Conservation (phyloP, 2,113 vertebrate genomes). For the Cygnus atratus region DNA sequence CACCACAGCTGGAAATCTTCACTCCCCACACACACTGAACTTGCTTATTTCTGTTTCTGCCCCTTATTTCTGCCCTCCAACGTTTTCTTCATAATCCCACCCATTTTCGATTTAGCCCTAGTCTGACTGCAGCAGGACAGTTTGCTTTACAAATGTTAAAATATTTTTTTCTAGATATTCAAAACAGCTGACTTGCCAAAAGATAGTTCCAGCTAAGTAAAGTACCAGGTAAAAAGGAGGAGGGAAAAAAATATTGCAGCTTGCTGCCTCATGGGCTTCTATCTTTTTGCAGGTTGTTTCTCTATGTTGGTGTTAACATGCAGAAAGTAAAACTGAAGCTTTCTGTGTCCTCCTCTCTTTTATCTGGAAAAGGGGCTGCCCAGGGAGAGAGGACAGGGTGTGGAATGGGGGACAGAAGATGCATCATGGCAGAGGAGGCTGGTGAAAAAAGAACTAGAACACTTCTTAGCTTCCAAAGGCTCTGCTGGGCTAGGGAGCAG, state of each 20-base stretch:
- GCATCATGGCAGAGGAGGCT: neutral
- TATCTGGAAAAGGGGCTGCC: neutral
- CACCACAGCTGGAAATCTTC: neutral
- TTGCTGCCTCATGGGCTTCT: neutral
- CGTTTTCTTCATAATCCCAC: neutral
- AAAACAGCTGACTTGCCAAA: neutral
- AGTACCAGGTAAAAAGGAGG: neutral
- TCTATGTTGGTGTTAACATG: neutral
- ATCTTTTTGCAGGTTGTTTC: neutral
- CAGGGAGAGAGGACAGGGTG: neutral
- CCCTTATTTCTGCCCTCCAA: neutral
- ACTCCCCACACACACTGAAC: neutral
- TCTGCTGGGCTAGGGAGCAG: neutral
- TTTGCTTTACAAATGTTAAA: neutral
- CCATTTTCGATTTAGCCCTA: neutral
- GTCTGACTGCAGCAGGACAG: neutral
- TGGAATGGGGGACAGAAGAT: neutral
- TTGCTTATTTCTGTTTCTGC: neutral
- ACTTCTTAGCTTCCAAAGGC: neutral
- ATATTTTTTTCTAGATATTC: neutral
- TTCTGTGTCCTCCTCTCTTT: neutral
- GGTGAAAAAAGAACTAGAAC: neutral
- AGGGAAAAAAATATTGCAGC: fast-evolving
- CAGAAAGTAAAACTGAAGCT: neutral
- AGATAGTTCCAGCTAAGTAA: neutral